Evolutionary conservation across 2,888 invertebrate genomes (phyloP).

Genomic region (Scaptomyza cyrtandrae): DNA sequence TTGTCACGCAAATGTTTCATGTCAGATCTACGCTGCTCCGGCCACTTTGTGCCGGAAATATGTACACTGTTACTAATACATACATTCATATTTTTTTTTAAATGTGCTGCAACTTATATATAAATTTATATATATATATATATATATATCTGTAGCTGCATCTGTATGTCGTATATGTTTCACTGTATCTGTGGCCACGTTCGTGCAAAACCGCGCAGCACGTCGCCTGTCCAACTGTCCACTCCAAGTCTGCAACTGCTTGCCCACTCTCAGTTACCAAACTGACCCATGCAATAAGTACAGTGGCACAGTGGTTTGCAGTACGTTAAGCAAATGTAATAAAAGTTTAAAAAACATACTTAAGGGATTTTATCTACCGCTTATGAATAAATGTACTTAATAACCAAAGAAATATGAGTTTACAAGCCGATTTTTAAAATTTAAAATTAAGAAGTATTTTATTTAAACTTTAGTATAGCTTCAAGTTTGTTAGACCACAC

Average conservation of each 20-base stretch:
- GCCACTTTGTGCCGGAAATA: constrained; percentile 60
- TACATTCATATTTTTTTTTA: constrained; percentile 16
- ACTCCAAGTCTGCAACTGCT: constrained; percentile 30
- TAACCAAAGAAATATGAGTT: too few relatives aligned
- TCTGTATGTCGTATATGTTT: constrained; percentile 12
- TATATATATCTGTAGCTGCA: constrained; percentile 17
- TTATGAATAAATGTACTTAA: background rate
- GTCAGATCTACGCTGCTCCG: constrained; percentile 71
- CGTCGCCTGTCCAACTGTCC: constrained; percentile 49
- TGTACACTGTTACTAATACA: constrained; percentile 12
- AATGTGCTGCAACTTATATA: constrained; percentile 20
- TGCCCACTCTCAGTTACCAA: constrained; percentile 19
- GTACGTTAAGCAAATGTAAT: background rate
- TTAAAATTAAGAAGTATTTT: too few relatives aligned
- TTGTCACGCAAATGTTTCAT: constrained; percentile 76
- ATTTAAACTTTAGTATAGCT: background rate
- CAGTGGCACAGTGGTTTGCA: constrained; percentile 25
- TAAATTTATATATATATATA: constrained; percentile 17
- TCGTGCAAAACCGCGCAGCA: constrained; percentile 43
- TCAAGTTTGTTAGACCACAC: too few relatives aligned
- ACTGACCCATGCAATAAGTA: constrained; percentile 45
- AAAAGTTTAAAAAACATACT: background rate
- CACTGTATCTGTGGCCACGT: constrained; percentile 28
- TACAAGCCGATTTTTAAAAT: too few relatives aligned
- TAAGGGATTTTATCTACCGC: background rate